Evolutionary conservation across 2,888 invertebrate genomes (phyloP), one percentile per base, ranked within the genome.

Genomic region (Polylopha cassiicola): DNA sequence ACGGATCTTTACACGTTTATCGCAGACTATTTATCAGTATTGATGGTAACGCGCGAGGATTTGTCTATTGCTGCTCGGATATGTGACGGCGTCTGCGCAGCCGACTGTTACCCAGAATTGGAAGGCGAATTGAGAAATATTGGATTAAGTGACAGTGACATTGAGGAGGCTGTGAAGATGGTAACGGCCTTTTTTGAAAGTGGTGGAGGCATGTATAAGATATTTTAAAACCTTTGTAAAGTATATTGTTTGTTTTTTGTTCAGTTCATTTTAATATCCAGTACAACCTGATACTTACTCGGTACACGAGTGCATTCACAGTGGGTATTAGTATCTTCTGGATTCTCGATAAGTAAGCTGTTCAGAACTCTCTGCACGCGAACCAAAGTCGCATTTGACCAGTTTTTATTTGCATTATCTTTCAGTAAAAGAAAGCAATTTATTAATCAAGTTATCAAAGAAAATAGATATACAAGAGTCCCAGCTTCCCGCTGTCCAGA

Each of bases 11-110:
- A 89, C 65, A 73, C 81, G 33, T 93, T 91, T 59, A 89, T 93
- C 41, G 88, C 91, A 0, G 88, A 91, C 58, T 93, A 93, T 63
- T 70, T 91, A 18, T 88, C 90, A 46, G 87, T 89, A 0, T 63
- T 93, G 53, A 67, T 92, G 41, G 85, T 89, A 7, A 89, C 90
- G 0, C 81, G 92, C 15, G 91, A 92, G 54, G 87, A 89, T 33
- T 45, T 81, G 11, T 46, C 57, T 50, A 48, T 76, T 39, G 76
- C 78, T 23, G 39, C 55, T n/a, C 50, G 50, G 2, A 36, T 81
- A 30, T 76, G 70, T 42, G 43, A 43, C 4, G 52, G 65, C 2
- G 28, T 70, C 0, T 68, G 62, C 43, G 33, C 56, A 0, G 55
- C 58, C 28, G 13, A 43, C n/a, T 71, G 70, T 29, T 51, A 59